Conservation (phyloP, 2,888 invertebrate genomes). For the Pandemis heparana region DNA sequence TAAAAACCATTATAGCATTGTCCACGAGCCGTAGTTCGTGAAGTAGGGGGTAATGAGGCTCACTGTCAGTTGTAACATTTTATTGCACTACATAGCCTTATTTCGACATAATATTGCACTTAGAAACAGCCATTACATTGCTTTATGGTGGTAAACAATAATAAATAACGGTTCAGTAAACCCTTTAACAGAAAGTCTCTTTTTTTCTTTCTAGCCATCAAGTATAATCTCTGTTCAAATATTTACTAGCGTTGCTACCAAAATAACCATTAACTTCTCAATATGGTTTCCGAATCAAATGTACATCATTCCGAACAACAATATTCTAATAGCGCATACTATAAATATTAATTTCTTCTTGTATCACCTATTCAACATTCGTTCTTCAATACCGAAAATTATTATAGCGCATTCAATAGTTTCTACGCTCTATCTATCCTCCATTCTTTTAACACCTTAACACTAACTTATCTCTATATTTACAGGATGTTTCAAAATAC, state of each 20-base stretch:
- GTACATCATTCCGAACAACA: neutral
- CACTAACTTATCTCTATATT: constrained; percentile 36
- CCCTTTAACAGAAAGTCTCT: neutral
- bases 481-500: constrained; percentile 23
- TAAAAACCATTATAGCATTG: neutral
- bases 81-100: constrained; percentile 51
- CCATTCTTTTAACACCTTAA: constrained; percentile 8
- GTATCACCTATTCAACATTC: constrained; percentile 10
- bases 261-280: constrained; percentile 3
- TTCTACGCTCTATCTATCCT: neutral
- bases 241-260: constrained; percentile 11
- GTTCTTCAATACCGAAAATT: constrained; percentile 6
- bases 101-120: constrained; percentile 73
- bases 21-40: neutral
- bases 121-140: constrained; percentile 54
- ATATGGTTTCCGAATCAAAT: constrained; percentile 1
- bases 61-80: constrained; percentile 47
- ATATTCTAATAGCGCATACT: neutral
- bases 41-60: constrained; percentile 29
- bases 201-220: neutral
- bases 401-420: constrained; percentile 5
- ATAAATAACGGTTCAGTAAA: constrained; percentile 49
- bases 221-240: constrained; percentile 14
- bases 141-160: constrained; percentile 41
- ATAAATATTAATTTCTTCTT: constrained; percentile 18